A percentile compares a stretch with the other conserved stretches of the same genome.
Evolutionary conservation across 2,113 vertebrate genomes (phyloP).

Genomic region (Bujurquina vittata): DNA sequence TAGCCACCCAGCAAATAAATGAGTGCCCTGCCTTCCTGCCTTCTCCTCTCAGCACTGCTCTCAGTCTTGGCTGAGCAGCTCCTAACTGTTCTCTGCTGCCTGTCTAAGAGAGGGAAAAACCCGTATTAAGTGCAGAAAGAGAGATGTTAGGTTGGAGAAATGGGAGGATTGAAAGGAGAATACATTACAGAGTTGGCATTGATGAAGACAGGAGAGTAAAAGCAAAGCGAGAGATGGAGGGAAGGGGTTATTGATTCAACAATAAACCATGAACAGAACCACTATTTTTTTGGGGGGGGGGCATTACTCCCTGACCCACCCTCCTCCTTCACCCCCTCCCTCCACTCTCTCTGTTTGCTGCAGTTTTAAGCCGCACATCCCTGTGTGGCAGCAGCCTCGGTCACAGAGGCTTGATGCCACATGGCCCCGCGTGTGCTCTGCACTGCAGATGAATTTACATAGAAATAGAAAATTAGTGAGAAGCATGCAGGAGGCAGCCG

Average conservation of each 20-base stretch:
- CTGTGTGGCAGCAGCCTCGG: background rate
- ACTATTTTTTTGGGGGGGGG: no score
- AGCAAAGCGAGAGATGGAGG: background rate
- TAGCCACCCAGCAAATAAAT: no score
- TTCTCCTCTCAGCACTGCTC: background rate
- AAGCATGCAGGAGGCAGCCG: slow-evolving; percentile 5
- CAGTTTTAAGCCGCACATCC: slow-evolving; percentile 26
- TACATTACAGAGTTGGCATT: slow-evolving; percentile 43
- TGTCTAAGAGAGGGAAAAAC: slow-evolving; percentile 13
- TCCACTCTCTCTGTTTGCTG: slow-evolving; percentile 17
- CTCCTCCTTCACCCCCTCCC: no score
- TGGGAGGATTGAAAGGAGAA: slow-evolving; percentile 7
- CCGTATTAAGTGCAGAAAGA: background rate
- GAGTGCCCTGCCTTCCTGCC: no score
- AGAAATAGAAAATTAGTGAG: slow-evolving; percentile 56
- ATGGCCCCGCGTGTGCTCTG: background rate
- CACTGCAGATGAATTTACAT: slow-evolving; percentile 51
- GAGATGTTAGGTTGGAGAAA: background rate
- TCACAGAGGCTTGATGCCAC: slow-evolving; percentile 7
- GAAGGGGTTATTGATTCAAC: slow-evolving; percentile 1
- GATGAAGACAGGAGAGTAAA: slow-evolving; percentile 26
- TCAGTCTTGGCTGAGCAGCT: background rate
- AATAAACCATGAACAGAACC: background rate
- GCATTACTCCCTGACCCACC: background rate
- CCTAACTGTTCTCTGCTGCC: background rate